These are phyloP conservation scores for Anastrepha ludens DNA, from an alignment of 1,140 invertebrate genomes.

Conservation along the genomic window DNA sequence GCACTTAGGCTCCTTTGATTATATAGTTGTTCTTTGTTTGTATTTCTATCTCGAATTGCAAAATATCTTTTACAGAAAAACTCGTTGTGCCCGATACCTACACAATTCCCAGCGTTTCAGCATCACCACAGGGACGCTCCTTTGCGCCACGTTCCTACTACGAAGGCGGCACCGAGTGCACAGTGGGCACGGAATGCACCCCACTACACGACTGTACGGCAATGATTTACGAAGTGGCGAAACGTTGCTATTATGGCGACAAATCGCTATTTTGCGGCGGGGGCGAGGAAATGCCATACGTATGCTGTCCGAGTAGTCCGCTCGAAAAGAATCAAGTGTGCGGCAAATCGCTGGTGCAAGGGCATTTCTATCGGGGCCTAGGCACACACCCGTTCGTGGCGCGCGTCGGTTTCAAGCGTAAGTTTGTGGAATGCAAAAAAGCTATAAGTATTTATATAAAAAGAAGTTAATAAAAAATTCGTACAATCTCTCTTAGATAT, in stretches of 20 bases:
- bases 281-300: constrained; percentile 70
- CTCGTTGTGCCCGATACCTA: constrained; percentile 52
- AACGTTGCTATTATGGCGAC: constrained; percentile 71
- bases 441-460: not conserved
- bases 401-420: constrained; percentile 81
- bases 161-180: constrained; percentile 61
- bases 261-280: constrained; percentile 72
- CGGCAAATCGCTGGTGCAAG: constrained; percentile 79
- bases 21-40: too few relatives aligned
- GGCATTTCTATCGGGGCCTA: constrained; percentile 79
- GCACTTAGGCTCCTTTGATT: too few relatives aligned
- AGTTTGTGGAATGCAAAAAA: constrained; percentile 58
- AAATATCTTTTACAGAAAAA: constrained; percentile 36
- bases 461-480: constrained; percentile 12
- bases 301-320: constrained; percentile 72
- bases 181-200: constrained; percentile 70
- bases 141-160: constrained; percentile 54
- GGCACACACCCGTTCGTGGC: constrained; percentile 82
- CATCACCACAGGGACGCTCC: constrained; percentile 53
- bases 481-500: constrained; percentile 74
- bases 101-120: not conserved
- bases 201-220: constrained; percentile 71
- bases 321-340: constrained; percentile 75
- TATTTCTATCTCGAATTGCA: not conserved
- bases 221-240: constrained; percentile 71